Evolutionary conservation across 1,140 invertebrate genomes (phyloP), one percentile per base, ranked within the genome.

Genomic region (Drosophila malerkotliana): DNA sequence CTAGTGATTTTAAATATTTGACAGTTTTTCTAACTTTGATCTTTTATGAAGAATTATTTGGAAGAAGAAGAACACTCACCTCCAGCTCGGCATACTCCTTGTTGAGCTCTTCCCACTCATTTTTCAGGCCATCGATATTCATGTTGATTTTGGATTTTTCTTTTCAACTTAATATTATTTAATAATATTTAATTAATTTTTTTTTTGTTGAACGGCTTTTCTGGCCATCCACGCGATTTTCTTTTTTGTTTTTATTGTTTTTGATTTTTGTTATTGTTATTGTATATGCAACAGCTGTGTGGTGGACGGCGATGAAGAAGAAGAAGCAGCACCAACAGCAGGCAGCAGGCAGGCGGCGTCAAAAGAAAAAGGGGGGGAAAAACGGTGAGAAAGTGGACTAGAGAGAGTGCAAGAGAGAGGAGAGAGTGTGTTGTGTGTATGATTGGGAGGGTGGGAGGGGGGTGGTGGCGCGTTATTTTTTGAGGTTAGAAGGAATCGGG

Each of bases 51-150:
- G 12, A 30, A 32, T n/a, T 21, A 2, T 10, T 15, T 21, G 21
- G 21, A 21, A 8, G 26, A 48, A 2, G 7, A 2, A 18, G 18
- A 18, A 18, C 18, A 10, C 84, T 93, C 92, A 95, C 94, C 93
- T 95, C 94, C 2, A 95, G 79, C 24, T 93, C 92, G 79, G 93
- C 93, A 72, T 93, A 95, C 77, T 96, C 95, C 48, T 93, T 93
- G 28, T 93, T 92, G 18, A 96, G 90, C 44, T 96, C 95, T 51
- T 94, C 93, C 94, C 94, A 96, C 47, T 95, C 95, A 82, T 94
- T 94, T 44, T 44, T 62, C 52, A 91, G 69, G 34, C 87, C 68
- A 44, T 91, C 83, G 53, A 90, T 90, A 53, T 80, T 84, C 88
- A 89, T 91, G 24, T 47, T 67, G 47, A 57, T 18, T 53, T 21